phyloP scores from a whole-genome alignment of 2,113 vertebrate species.

The Zapus hudsonius region DNA sequence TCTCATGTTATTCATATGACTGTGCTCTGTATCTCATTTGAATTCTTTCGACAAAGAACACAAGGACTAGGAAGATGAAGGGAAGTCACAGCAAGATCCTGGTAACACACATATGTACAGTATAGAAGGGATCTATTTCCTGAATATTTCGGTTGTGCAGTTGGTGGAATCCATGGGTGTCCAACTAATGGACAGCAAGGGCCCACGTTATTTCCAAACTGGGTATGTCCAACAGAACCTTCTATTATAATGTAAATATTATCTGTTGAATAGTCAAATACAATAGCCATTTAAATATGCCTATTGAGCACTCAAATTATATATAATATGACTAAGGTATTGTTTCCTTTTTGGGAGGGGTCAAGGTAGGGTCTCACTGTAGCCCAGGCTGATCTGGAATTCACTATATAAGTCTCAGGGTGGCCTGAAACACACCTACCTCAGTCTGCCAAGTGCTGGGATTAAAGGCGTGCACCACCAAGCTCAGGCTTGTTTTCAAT shows the following conservation, averaged over 20 bases:
- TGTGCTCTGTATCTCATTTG: too few species aligned
- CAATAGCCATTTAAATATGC: not conserved
- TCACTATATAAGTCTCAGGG: too few species aligned
- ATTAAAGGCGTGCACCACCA: too few species aligned
- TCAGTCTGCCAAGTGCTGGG: too few species aligned
- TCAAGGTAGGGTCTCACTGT: too few species aligned
- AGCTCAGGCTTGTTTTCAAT: too few species aligned
- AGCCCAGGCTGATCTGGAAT: too few species aligned
- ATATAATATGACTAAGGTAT: not conserved
- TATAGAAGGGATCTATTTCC: not conserved
- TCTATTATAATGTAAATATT: constrained; percentile 1
- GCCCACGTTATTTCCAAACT: not conserved
- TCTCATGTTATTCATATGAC: too few species aligned
- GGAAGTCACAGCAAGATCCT: too few species aligned
- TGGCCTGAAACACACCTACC: too few species aligned
- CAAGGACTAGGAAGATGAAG: too few species aligned
- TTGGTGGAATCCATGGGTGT: not conserved
- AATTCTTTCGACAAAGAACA: not conserved
- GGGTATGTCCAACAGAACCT: not conserved
- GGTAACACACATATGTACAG: not conserved
- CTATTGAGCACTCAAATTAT: not conserved
- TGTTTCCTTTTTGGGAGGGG: too few species aligned
- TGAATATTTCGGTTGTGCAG: not conserved
- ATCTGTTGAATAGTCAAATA: constrained; percentile 17
- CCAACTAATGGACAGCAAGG: not conserved